Conservation (phyloP, 2,113 vertebrate genomes). For the Hippocampus comes region DNA sequence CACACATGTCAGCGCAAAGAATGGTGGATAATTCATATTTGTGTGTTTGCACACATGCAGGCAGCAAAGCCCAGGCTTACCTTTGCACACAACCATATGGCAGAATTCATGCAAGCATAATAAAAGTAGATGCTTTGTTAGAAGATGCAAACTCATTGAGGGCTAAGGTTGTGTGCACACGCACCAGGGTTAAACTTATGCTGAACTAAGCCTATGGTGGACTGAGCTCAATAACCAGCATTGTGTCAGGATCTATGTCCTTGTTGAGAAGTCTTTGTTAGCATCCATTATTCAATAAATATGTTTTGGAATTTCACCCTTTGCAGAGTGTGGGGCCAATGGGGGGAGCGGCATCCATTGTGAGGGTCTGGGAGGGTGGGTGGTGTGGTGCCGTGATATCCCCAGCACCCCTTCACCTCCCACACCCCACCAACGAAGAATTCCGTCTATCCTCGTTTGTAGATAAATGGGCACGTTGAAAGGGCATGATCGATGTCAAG, state of each 20-base stretch:
- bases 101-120: constrained; percentile 40
- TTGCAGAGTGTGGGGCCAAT: too few species aligned
- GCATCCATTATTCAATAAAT: neutral
- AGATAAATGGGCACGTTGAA: too few species aligned
- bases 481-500: too few species aligned
- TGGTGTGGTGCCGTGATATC: too few species aligned
- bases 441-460: too few species aligned
- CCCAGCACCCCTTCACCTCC: too few species aligned
- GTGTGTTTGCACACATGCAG: neutral
- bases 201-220: constrained; percentile 26
- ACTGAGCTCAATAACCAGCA: constrained; percentile 23
- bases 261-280: neutral
- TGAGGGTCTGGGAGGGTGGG: too few species aligned
- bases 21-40: constrained; percentile 17
- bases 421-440: too few species aligned
- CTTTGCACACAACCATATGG: constrained; percentile 40
- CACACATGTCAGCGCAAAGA: constrained; percentile 5
- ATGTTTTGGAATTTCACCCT: too few species aligned
- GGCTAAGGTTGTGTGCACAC: constrained; percentile 2
- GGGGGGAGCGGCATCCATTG: too few species aligned
- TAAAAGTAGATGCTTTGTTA: constrained; percentile 6
- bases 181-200: constrained; percentile 1
- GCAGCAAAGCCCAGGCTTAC: constrained; percentile 7
- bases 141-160: constrained; percentile 14
- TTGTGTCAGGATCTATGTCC: too few species aligned